These are phyloP conservation scores for Eristalis arbustorum DNA, from an alignment of 2,888 invertebrate genomes.

Conservation along the genomic window DNA sequence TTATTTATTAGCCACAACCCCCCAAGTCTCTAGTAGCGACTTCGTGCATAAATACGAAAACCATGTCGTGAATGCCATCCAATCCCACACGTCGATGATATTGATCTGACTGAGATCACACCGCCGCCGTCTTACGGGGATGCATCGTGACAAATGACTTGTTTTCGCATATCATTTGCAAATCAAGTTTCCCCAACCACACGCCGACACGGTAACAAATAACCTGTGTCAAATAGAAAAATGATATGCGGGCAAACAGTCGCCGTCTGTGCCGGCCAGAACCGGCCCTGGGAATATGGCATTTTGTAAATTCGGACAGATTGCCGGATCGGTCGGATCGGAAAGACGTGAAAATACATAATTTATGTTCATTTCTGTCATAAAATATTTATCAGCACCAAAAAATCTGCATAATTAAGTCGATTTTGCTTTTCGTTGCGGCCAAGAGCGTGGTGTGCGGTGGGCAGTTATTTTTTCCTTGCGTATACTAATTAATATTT, in stretches of 20 bases:
- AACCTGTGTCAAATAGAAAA: constrained; percentile 13
- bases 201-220: not conserved
- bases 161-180: constrained; percentile 41
- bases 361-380: not conserved
- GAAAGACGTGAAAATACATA: not conserved
- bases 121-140: constrained; percentile 6
- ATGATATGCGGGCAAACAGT: not conserved
- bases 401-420: not conserved
- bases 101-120: constrained; percentile 30
- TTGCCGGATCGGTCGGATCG: not conserved
- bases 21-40: not conserved
- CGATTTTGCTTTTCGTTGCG: not conserved
- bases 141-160: constrained; percentile 52
- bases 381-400: not conserved
- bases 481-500: too few relatives aligned
- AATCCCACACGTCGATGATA: constrained; percentile 7
- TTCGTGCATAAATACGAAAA: not conserved
- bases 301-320: not conserved
- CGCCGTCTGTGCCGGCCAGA: not conserved
- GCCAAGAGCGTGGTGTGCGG: not conserved
- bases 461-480: not conserved
- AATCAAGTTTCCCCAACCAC: constrained; percentile 29
- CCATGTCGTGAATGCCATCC: constrained; percentile 12
- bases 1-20: too few relatives aligned
- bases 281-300: not conserved